Percentiles rank a stretch among this genome's conserved stretches.
phyloP scores from a whole-genome alignment of 2,797 vertebrate species.

The Parambassis ranga region DNA sequence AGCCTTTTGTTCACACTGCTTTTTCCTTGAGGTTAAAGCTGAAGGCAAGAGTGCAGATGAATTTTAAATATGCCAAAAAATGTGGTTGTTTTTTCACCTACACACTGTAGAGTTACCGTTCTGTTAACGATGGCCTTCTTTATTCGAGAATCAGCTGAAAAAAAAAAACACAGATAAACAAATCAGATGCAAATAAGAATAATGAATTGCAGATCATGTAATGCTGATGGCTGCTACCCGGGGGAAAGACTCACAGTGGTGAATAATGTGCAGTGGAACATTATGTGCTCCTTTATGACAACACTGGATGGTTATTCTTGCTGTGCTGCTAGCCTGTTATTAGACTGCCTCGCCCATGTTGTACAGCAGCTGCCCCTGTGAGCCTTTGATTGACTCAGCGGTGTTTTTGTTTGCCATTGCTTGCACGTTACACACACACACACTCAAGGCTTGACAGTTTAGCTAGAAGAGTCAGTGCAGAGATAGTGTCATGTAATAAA shows the following conservation, averaged over 20 bases:
- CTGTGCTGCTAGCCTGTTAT: slow-evolving; percentile 37
- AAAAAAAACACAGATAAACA: slow-evolving; percentile 27
- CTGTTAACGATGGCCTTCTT: neutral
- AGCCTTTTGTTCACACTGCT: too few relatives aligned
- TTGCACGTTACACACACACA: neutral
- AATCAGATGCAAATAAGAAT: slow-evolving; percentile 15
- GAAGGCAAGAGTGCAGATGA: too few relatives aligned
- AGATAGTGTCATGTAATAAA: slow-evolving; percentile 1
- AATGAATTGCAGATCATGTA: slow-evolving; percentile 26
- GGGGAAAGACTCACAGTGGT: slow-evolving; percentile 15
- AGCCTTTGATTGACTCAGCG: slow-evolving; percentile 11
- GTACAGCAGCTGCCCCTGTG: neutral
- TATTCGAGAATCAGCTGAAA: neutral
- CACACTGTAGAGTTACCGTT: too few relatives aligned
- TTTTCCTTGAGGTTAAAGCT: too few relatives aligned
- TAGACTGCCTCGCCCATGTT: slow-evolving; percentile 46
- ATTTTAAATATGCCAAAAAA: too few relatives aligned
- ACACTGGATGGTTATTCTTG: slow-evolving; percentile 20
- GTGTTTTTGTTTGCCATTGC: slow-evolving; percentile 8
- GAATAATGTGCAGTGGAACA: slow-evolving; percentile 37
- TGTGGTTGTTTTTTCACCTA: too few relatives aligned
- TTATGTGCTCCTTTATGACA: slow-evolving; percentile 14
- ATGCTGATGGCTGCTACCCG: neutral
- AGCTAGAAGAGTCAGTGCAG: neutral
- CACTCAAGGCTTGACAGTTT: neutral